Evolutionary conservation across 2,113 vertebrate species (phyloP).

Genomic region (Chionomys nivalis): DNA sequence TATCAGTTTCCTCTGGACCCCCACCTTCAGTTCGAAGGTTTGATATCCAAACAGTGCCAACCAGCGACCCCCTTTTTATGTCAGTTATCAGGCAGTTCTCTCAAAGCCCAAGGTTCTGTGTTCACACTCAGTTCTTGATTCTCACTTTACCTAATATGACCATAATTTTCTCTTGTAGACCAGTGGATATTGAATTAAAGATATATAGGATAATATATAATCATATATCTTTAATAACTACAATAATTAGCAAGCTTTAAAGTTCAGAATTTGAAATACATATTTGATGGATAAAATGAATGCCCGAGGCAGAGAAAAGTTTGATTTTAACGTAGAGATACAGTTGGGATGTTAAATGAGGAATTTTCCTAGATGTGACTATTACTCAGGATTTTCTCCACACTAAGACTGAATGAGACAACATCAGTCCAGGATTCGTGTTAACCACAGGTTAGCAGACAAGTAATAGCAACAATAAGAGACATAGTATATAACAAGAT

Average conservation of each 20-base stretch:
- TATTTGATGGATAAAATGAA: not conserved
- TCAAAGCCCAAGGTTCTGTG: not conserved
- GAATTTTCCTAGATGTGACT: not conserved
- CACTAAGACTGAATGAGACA: not conserved
- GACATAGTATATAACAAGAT: not conserved
- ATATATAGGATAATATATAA: not conserved
- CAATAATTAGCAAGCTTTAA: not conserved
- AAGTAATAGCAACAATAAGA: not conserved
- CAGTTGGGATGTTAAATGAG: not conserved
- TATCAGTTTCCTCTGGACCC: not conserved
- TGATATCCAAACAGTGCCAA: not conserved
- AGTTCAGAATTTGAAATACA: not conserved
- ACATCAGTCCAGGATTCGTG: not conserved
- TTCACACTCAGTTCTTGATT: not conserved
- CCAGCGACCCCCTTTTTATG: constrained; percentile 7
- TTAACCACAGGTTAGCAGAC: not conserved
- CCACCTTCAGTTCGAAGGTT: constrained; percentile 6
- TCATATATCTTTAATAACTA: not conserved
- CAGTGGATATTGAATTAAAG: not conserved
- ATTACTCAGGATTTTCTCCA: not conserved
- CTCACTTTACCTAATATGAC: not conserved
- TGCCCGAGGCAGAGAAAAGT: not conserved
- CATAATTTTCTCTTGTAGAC: constrained; percentile 1
- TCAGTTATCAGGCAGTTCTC: not conserved
- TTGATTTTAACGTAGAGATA: not conserved